Evolutionary conservation across 2,888 invertebrate genomes (phyloP), one percentile per base, ranked within the genome.

Genomic region (Pocota personata): DNA sequence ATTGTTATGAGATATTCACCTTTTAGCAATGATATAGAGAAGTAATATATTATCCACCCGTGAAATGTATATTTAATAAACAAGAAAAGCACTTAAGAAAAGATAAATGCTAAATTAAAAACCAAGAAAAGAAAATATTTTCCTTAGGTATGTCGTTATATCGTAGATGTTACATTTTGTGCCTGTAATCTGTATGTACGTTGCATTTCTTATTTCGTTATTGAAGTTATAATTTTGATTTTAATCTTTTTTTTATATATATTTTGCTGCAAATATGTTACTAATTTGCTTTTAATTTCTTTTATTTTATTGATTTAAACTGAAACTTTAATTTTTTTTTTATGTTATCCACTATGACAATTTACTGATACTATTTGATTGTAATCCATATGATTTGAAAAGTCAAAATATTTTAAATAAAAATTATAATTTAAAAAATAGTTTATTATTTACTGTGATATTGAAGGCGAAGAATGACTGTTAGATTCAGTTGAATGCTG

Each of bases 331-430:
- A 46, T 55, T 52, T 62, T 50, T 52, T 62, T 50, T 58, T 64
- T 73, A 57, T 55, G 14, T 40, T 69, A 52, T 60, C 12, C 40
- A 71, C 43, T 66, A 80, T 86, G 72, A 86, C 76, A 82, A 66
- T 71, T 72, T 66, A 77, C 66, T 82, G 37, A 67, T 72, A 76
- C 66, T 77, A 67, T 86, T 86, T 82, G 35, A 86, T 82, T 86
- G 62, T 86, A 82, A 86, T 86, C 71, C 48, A 72, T 16, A 62
- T 86, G 72, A 86, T 71, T 82, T 77, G 46, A 52, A 73, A 78
- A 87, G 77, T 87, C 82, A 71, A 77, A 32, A 57, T 82, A 87
- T 87, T 77, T 87, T 50, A 78, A 87, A 87, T 87, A 87, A 87
- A 87, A 78, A 57, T 46, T 69, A 62, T 86, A 62, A 58, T 84